Evolutionary conservation across 2,888 invertebrate species (phyloP).

Genomic region (Drosophila atripex): DNA sequence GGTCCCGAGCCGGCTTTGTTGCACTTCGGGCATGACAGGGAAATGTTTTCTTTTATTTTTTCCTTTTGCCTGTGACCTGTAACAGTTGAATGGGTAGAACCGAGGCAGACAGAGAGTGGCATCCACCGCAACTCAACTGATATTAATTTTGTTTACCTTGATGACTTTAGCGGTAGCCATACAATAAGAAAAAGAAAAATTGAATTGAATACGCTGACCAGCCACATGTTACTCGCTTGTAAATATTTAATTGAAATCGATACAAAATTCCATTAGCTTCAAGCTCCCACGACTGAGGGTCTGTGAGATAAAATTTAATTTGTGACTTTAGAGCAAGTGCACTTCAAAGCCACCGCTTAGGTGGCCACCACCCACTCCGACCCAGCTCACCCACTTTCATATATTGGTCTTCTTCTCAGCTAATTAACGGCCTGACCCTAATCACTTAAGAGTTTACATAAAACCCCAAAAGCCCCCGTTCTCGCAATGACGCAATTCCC

Average conservation of each 20-base stretch:
- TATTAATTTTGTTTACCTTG: constrained; percentile 61
- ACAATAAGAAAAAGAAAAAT: constrained; percentile 20
- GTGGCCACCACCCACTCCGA: constrained; percentile 23
- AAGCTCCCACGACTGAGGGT: background rate
- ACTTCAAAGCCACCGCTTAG: constrained; percentile 53
- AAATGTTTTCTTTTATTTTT: constrained; percentile 28
- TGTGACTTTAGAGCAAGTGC: constrained; percentile 12
- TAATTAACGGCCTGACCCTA: constrained; percentile 72
- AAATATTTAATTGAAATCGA: constrained; percentile 64
- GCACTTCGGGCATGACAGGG: constrained; percentile 55
- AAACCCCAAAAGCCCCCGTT: constrained; percentile 21
- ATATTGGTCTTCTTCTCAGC: constrained; percentile 59
- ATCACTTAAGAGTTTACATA: constrained; percentile 75
- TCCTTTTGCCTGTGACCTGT: constrained; percentile 31
- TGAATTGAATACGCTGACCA: constrained; percentile 54
- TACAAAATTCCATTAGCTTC: constrained; percentile 18
- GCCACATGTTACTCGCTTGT: constrained; percentile 60
- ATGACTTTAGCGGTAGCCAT: constrained; percentile 52
- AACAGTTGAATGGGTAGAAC: constrained; percentile 43
- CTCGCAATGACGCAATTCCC: constrained; percentile 33
- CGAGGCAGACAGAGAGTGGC: constrained; percentile 5
- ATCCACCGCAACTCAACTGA: constrained; percentile 30
- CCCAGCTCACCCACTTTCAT: constrained; percentile 58
- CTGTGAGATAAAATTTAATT: constrained; percentile 26
- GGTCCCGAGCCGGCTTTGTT: constrained; percentile 52